These are phyloP conservation scores for Labeo catla DNA, from an alignment of 2,113 vertebrate species.

Conservation along the genomic window DNA sequence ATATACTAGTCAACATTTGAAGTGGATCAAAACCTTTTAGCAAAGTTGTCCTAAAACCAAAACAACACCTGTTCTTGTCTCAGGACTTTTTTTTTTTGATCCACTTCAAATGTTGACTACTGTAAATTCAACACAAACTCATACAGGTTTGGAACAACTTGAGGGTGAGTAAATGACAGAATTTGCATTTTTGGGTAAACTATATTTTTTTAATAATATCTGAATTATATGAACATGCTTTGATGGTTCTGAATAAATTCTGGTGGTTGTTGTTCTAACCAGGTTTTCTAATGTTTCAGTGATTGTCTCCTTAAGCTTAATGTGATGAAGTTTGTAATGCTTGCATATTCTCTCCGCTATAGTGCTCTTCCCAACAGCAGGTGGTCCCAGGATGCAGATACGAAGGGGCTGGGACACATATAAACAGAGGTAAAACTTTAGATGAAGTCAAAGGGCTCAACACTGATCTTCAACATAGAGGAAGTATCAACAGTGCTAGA, in stretches of 20 bases:
- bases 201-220: neutral
- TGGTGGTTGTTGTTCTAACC: slow-evolving; percentile 68
- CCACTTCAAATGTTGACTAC: no score
- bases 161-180: neutral
- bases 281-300: slow-evolving; percentile 79
- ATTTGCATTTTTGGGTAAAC: neutral
- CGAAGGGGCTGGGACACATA: slow-evolving; percentile 82
- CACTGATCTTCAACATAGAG: neutral
- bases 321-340: slow-evolving; percentile 85
- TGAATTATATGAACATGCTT: neutral
- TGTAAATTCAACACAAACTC: neutral
- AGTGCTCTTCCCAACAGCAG: slow-evolving; percentile 86
- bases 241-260: neutral
- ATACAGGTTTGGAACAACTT: neutral
- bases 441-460: neutral
- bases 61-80: no score
- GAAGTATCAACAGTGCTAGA: neutral
- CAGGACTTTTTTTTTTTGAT: no score
- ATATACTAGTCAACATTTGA: neutral
- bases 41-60: no score
- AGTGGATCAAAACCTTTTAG: neutral
- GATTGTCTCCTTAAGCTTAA: slow-evolving; percentile 79
- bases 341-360: slow-evolving; percentile 79
- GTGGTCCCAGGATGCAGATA: slow-evolving; percentile 87
- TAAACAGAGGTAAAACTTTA: neutral